These are phyloP conservation scores for Mormyrops attenuatus DNA, from an alignment of 2,797 vertebrate species.

Conservation along the genomic window DNA sequence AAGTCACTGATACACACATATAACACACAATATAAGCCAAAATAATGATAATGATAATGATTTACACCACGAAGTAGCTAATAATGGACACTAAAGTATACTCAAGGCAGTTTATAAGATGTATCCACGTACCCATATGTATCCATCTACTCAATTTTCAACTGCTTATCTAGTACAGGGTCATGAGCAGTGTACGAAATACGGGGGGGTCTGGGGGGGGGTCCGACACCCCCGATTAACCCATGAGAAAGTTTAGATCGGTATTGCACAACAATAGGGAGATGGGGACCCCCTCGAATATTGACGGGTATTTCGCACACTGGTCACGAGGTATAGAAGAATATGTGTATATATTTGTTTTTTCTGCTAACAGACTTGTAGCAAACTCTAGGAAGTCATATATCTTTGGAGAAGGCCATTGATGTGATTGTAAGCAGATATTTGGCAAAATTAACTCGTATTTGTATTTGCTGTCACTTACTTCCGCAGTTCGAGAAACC, in stretches of 20 bases:
- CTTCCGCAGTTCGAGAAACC: neutral
- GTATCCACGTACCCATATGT: neutral
- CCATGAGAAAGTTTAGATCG: too few species aligned
- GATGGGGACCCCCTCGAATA: too few species aligned
- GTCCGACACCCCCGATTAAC: too few species aligned
- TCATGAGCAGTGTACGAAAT: too few species aligned
- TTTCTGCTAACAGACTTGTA: neutral
- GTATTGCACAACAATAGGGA: too few species aligned
- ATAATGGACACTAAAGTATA: neutral
- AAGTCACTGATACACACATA: neutral
- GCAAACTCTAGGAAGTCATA: neutral
- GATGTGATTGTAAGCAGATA: neutral
- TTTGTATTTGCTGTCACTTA: neutral
- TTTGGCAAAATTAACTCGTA: neutral
- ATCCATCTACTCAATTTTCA: neutral
- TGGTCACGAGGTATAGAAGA: neutral
- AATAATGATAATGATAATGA: neutral
- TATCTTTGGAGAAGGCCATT: neutral
- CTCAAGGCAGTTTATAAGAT: neutral
- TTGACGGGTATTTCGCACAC: too few species aligned
- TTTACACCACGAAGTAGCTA: neutral
- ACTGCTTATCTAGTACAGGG: neutral
- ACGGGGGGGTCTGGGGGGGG: too few species aligned
- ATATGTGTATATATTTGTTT: neutral
- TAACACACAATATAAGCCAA: neutral